Evolutionary conservation across 2,797 vertebrate species (phyloP).

Genomic region (Mus spretus): DNA sequence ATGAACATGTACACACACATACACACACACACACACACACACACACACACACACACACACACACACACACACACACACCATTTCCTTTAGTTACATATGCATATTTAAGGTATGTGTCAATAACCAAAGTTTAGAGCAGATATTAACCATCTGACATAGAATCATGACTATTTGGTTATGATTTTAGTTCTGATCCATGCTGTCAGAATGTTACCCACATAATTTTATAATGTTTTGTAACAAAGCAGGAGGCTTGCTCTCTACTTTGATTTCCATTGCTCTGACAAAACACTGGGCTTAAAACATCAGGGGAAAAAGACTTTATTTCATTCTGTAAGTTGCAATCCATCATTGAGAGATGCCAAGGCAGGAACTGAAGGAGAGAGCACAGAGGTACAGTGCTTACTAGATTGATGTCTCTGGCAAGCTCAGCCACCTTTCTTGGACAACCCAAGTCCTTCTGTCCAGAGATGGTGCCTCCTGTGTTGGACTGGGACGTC

Average conservation of each 20-base stretch:
- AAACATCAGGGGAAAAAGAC: not conserved
- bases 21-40: not conserved
- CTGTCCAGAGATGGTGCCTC: not conserved
- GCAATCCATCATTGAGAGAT: not conserved
- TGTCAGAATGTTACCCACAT: not conserved
- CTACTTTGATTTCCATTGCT: not conserved
- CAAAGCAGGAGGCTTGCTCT: slow-evolving; percentile 6
- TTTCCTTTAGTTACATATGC: not conserved
- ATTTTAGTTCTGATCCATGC: slow-evolving; percentile 17
- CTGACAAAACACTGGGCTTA: not conserved
- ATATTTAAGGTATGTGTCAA: slow-evolving; percentile 18
- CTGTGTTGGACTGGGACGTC: not conserved
- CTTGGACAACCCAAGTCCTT: not conserved
- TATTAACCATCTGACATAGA: slow-evolving; percentile 1
- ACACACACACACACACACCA: not conserved
- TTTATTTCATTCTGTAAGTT: not conserved
- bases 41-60: not conserved
- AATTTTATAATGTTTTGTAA: not conserved
- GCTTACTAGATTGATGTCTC: not conserved
- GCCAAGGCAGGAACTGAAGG: not conserved
- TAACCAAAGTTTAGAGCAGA: not conserved
- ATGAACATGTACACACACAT: not conserved
- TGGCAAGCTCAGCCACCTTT: not conserved
- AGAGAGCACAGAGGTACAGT: not conserved
- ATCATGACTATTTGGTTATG: slow-evolving; percentile 23